phyloP scores from a whole-genome alignment of 2,113 vertebrate genomes.

The Cervus canadensis region DNA sequence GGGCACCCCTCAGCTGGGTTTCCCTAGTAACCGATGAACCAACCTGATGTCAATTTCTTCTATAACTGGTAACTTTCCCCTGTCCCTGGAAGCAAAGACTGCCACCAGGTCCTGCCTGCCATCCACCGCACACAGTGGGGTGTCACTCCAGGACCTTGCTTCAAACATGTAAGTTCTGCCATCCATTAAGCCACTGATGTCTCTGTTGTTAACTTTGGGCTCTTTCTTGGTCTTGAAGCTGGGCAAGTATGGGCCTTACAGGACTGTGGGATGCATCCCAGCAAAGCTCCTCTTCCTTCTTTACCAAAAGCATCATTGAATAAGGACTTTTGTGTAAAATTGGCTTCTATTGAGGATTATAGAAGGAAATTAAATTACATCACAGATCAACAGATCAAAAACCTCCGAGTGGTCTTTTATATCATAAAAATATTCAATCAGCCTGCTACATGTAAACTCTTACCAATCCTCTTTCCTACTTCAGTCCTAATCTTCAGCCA shows the following conservation, averaged over 20 bases:
- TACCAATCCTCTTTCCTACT: not conserved
- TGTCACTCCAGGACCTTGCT: not conserved
- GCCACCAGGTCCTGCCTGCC: not conserved
- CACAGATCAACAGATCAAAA: not conserved
- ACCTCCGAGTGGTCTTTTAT: not conserved
- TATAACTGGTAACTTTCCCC: not conserved
- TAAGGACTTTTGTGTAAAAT: not conserved
- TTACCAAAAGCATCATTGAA: not conserved
- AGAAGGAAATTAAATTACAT: not conserved
- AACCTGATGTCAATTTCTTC: not conserved
- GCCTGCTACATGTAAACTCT: not conserved
- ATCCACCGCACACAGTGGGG: not conserved
- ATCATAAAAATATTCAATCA: not conserved
- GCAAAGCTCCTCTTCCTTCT: not conserved
- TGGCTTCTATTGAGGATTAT: not conserved
- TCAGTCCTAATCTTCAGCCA: not conserved
- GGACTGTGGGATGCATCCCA: not conserved
- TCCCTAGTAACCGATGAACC: not conserved
- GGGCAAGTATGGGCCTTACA: not conserved
- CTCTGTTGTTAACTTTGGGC: not conserved
- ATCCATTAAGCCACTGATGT: not conserved
- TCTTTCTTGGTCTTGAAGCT: not conserved
- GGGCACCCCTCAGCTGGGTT: not conserved
- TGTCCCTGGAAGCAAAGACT: not conserved
- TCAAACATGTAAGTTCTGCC: not conserved